These are phyloP conservation scores for Clarias batrachus DNA, from an alignment of 2,113 vertebrate genomes.

Conservation along the genomic window DNA sequence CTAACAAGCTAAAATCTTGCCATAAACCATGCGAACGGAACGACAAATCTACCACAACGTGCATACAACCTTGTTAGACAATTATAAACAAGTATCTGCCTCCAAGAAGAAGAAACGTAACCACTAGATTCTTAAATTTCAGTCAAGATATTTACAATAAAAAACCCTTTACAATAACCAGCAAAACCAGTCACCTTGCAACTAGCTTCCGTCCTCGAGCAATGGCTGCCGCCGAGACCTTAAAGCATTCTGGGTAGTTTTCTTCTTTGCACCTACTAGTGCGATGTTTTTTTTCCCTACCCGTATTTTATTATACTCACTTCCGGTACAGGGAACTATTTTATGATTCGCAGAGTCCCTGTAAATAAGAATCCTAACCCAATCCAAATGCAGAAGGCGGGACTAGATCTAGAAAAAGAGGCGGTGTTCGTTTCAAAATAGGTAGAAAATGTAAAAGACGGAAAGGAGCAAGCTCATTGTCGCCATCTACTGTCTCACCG, in stretches of 20 bases:
- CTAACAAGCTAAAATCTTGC: background rate
- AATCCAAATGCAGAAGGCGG: background rate
- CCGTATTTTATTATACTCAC: background rate
- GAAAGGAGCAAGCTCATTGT: background rate
- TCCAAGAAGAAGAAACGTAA: background rate
- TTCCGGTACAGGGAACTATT: background rate
- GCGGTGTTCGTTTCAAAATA: background rate
- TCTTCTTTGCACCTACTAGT: background rate
- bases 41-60: background rate
- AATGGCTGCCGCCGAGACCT: constrained; percentile 1
- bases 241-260: background rate
- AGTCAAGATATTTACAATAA: background rate
- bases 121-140: background rate
- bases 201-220: background rate
- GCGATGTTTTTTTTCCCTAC: background rate
- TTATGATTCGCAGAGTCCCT: background rate
- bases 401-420: background rate
- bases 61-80: background rate
- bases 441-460: background rate
- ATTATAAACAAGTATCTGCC: background rate
- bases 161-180: background rate
- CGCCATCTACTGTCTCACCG: background rate
- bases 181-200: constrained; percentile 29
- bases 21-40: background rate
- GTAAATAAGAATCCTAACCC: no score